Percentiles rank a stretch among this genome's conserved stretches.
These are phyloP conservation scores for Papilio glaucus DNA, from an alignment of 1,140 invertebrate species.

Conservation along the genomic window DNA sequence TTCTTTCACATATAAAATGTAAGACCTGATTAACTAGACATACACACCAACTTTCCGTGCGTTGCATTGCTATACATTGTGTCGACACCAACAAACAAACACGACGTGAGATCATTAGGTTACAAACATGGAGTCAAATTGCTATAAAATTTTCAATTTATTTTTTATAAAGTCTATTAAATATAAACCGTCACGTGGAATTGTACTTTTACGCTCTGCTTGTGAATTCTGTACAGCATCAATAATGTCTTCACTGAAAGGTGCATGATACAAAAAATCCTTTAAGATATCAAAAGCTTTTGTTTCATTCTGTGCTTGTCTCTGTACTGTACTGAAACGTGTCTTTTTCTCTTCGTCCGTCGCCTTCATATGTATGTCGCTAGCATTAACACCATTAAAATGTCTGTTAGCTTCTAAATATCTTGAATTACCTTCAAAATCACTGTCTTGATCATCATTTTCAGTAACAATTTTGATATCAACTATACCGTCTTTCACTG, in stretches of 20 bases:
- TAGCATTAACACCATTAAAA: neutral
- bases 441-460: neutral
- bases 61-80: no score
- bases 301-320: neutral
- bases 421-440: neutral
- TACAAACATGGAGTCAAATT: no score
- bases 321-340: neutral
- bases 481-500: neutral
- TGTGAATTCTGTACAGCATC: neutral
- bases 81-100: no score
- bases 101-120: no score
- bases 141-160: neutral
- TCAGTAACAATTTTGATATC: neutral
- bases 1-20: no score
- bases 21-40: no score
- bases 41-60: no score
- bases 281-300: constrained; percentile 5
- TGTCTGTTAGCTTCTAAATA: neutral
- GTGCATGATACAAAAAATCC: neutral
- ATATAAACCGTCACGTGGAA: constrained; percentile 5
- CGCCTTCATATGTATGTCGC: neutral
- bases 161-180: constrained; percentile 5
- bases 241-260: constrained; percentile 10
- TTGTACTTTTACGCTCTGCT: neutral
- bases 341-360: neutral